Conservation (phyloP, 2,888 invertebrate genomes). For the Dryocosmus kuriphilus region DNA sequence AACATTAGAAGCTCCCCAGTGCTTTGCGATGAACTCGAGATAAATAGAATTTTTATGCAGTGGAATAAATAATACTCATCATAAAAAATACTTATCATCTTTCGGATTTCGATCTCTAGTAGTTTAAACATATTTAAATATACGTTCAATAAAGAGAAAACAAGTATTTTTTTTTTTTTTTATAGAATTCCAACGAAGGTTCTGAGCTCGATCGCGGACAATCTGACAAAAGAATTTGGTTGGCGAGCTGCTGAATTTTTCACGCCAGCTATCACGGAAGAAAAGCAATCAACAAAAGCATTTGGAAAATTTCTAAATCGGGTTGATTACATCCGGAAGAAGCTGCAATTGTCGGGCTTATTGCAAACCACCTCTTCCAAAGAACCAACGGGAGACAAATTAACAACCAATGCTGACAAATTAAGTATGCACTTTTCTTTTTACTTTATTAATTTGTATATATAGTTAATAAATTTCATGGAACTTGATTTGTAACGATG, state of each 20-base stretch:
- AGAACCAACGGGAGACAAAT: neutral
- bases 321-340: neutral
- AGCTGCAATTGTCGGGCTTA: conserved; percentile 2
- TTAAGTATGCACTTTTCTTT: no score
- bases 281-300: neutral
- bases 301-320: neutral
- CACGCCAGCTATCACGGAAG: neutral
- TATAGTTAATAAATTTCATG: no score
- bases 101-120: no score
- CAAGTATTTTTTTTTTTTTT: neutral
- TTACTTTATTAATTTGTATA: no score
- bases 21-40: neutral
- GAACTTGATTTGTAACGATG: no score
- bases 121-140: neutral
- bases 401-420: neutral
- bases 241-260: conserved; percentile 1
- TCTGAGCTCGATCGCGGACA: neutral
- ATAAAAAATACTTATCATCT: no score
- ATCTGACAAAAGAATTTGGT: neutral
- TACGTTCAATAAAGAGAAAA: neutral
- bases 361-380: neutral
- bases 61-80: no score
- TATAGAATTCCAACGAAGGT: neutral
- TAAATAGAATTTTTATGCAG: no score
- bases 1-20: neutral